phyloP scores from a whole-genome alignment of 2,888 invertebrate genomes.

The Blastobasis adustella region DNA sequence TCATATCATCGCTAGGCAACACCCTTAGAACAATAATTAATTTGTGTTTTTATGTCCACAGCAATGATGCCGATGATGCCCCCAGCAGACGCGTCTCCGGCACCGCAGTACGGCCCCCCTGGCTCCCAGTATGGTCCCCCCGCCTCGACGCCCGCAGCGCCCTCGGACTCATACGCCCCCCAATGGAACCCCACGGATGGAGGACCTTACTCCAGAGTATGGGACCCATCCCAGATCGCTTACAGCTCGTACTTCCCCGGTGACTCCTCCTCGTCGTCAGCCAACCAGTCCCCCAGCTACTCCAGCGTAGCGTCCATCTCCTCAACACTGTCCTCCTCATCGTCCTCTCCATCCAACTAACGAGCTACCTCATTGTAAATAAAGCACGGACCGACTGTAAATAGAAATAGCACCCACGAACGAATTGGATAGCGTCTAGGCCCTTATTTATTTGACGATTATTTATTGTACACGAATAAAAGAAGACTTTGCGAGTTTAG shows the following conservation, averaged over 20 bases:
- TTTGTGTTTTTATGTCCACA: constrained; percentile 26
- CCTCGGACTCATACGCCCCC: constrained; percentile 82
- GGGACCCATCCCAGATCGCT: constrained; percentile 82
- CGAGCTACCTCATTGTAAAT: constrained; percentile 48
- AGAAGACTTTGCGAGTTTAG: constrained; percentile 36
- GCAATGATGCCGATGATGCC: constrained; percentile 81
- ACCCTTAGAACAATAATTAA: neutral
- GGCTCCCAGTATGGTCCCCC: constrained; percentile 71
- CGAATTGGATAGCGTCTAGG: constrained; percentile 57
- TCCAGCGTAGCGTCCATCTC: constrained; percentile 66
- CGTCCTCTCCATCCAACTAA: constrained; percentile 44
- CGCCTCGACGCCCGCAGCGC: constrained; percentile 71
- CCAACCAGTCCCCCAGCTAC: constrained; percentile 70
- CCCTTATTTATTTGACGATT: constrained; percentile 57
- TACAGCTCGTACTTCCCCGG: constrained; percentile 84
- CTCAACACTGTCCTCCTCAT: constrained; percentile 42
- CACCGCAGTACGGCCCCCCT: constrained; percentile 81
- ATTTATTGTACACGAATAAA: constrained; percentile 64
- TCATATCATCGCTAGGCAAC: neutral
- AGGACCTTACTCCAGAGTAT: constrained; percentile 86
- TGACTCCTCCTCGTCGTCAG: constrained; percentile 71
- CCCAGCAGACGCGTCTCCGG: constrained; percentile 75
- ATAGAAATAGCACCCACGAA: constrained; percentile 47
- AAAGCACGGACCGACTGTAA: constrained; percentile 29
- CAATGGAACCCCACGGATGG: constrained; percentile 82